These are phyloP conservation scores for Percina caprodes DNA, from an alignment of 2,113 vertebrate genomes.

Conservation along the genomic window DNA sequence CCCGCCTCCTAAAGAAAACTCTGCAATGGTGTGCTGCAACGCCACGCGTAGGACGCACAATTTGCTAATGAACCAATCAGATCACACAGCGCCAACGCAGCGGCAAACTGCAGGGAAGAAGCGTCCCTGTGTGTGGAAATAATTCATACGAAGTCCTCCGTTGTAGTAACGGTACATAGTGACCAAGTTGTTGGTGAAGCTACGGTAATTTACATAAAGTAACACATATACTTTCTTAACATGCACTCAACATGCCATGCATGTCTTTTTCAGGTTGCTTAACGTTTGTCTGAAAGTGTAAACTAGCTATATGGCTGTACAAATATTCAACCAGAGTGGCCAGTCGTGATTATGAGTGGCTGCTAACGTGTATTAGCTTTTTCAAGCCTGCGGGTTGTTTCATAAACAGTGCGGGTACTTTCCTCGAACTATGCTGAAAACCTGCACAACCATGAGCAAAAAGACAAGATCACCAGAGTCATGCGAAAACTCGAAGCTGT, in stretches of 20 bases:
- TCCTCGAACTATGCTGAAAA: neutral
- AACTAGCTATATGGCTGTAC: neutral
- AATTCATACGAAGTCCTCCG: neutral
- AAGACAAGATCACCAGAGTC: neutral
- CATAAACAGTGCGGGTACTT: neutral
- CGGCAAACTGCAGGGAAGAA: conserved; percentile 25
- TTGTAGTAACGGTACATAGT: conserved; percentile 66
- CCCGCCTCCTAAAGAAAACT: conserved; percentile 46
- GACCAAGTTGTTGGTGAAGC: conserved; percentile 37
- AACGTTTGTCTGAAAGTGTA: neutral
- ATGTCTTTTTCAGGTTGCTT: neutral
- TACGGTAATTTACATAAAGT: conserved; percentile 18
- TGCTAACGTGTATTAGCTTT: neutral
- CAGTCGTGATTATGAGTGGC: neutral
- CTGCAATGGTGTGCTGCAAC: conserved; percentile 43
- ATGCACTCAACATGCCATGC: neutral
- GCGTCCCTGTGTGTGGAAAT: neutral
- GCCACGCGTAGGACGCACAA: neutral
- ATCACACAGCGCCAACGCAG: conserved; percentile 15
- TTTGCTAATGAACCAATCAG: conserved; percentile 65
- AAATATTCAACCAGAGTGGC: neutral
- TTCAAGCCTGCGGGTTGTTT: neutral
- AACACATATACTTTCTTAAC: conserved; percentile 1
- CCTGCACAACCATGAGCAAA: neutral
- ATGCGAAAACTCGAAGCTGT: neutral